These are phyloP conservation scores for Xiphydria camelus DNA, from an alignment of 2,888 invertebrate species.

Conservation along the genomic window DNA sequence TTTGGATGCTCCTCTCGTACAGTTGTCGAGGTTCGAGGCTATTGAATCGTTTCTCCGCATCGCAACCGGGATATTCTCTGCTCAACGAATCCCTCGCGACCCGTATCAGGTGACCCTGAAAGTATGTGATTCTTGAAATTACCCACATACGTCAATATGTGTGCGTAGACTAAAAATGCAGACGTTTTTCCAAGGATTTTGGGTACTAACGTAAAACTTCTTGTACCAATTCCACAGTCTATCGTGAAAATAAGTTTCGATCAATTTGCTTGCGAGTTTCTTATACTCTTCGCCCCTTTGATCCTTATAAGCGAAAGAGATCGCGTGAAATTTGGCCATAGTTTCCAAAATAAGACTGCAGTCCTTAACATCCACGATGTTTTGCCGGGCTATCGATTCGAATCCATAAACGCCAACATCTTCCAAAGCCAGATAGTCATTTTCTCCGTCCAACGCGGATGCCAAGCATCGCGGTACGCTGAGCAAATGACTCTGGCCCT, in stretches of 20 bases:
- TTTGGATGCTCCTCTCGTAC: constrained; percentile 57
- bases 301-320: constrained; percentile 58
- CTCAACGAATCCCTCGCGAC: constrained; percentile 67
- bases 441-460: constrained; percentile 51
- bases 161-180: no score
- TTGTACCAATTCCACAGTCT: constrained; percentile 46
- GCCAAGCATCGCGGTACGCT: constrained; percentile 47
- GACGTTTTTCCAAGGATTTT: no score
- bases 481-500: constrained; percentile 31
- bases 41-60: constrained; percentile 63
- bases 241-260: constrained; percentile 47
- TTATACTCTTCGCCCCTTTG: constrained; percentile 52
- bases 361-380: constrained; percentile 42
- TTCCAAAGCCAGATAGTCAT: constrained; percentile 57
- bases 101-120: no score
- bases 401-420: constrained; percentile 54
- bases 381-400: constrained; percentile 42
- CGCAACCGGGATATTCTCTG: constrained; percentile 65
- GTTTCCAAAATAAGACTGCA: constrained; percentile 48
- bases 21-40: constrained; percentile 62
- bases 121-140: no score
- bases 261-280: constrained; percentile 32
- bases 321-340: constrained; percentile 58
- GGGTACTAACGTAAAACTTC: constrained; percentile 45
- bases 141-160: no score